Evolutionary conservation across 2,797 vertebrate genomes (phyloP).

Genomic region (Microctenopoma steveboyesi): DNA sequence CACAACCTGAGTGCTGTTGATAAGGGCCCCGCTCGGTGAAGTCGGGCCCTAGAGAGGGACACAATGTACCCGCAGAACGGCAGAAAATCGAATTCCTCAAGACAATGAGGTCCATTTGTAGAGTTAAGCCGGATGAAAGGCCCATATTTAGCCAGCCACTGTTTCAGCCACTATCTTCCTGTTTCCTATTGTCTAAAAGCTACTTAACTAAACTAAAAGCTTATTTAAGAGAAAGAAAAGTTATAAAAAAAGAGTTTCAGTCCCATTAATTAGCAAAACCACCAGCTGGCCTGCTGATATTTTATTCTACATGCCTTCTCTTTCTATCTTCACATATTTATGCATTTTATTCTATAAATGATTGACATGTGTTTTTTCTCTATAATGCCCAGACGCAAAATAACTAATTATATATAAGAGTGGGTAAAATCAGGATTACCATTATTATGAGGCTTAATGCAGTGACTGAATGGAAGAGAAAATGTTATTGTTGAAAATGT

Average conservation of each 20-base stretch:
- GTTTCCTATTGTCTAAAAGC: conserved; percentile 54
- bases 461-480: neutral
- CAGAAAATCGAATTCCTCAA: conserved; percentile 84
- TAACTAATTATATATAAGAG: conserved; percentile 24
- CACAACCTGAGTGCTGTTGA: conserved; percentile 83
- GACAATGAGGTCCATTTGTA: conserved; percentile 86
- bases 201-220: conserved; percentile 55
- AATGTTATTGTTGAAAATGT: neutral
- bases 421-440: conserved; percentile 19
- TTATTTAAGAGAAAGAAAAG: conserved; percentile 62
- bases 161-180: conserved; percentile 62
- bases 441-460: conserved; percentile 23
- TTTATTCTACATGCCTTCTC: conserved; percentile 19
- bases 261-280: conserved; percentile 52
- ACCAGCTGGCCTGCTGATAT: conserved; percentile 22
- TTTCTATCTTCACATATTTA: conserved; percentile 19
- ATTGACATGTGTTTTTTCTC: conserved; percentile 44
- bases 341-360: conserved; percentile 30
- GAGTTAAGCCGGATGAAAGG: conserved; percentile 82
- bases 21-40: conserved; percentile 76
- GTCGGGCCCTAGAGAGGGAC: conserved; percentile 74
- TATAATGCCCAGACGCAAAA: conserved; percentile 1
- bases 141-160: conserved; percentile 72
- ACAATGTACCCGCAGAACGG: conserved; percentile 70
- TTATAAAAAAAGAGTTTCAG: conserved; percentile 52